phyloP scores from a whole-genome alignment of 92 coral and sea anemone species.

The Epizoanthus scotinus region DNA sequence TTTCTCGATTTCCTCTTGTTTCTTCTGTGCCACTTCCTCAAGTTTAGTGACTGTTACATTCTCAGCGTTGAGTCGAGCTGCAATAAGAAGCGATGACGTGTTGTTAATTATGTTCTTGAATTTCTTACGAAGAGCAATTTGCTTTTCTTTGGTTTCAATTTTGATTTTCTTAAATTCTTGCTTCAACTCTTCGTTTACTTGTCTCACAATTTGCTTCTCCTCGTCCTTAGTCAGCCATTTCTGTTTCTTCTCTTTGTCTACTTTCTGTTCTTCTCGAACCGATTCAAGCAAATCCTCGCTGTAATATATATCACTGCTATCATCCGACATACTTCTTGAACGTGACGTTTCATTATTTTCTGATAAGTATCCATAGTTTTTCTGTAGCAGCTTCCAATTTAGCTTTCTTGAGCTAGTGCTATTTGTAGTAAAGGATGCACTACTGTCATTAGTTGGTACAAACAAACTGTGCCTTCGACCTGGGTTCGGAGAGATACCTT shows the following conservation, averaged over 20 bases:
- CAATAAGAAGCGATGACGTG: slow-evolving; percentile 59
- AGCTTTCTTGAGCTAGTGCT: neutral
- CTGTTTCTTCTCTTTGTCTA: neutral
- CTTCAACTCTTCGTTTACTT: slow-evolving; percentile 68
- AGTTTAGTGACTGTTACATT: slow-evolving; percentile 61
- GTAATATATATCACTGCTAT: slow-evolving; percentile 22
- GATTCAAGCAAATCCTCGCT: slow-evolving; percentile 33
- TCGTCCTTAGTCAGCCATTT: slow-evolving; percentile 55
- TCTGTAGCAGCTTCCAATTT: slow-evolving; percentile 14
- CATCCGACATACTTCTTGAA: slow-evolving; percentile 13
- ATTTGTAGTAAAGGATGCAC: neutral
- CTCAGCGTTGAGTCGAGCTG: slow-evolving; percentile 71
- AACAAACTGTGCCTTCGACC: slow-evolving; percentile 16
- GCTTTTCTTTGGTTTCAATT: slow-evolving; percentile 61
- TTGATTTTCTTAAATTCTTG: slow-evolving; percentile 70
- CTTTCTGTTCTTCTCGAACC: neutral
- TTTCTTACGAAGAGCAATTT: slow-evolving; percentile 52
- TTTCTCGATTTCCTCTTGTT: slow-evolving; percentile 61
- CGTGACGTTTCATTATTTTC: neutral
- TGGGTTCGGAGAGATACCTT: neutral
- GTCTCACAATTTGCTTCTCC: slow-evolving; percentile 64
- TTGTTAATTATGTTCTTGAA: slow-evolving; percentile 53
- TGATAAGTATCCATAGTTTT: neutral
- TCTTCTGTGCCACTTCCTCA: slow-evolving; percentile 69
- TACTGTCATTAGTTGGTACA: slow-evolving; percentile 1